These are phyloP conservation scores for Drosophila nigrodunni DNA, from an alignment of 1,140 invertebrate species.

Conservation along the genomic window DNA sequence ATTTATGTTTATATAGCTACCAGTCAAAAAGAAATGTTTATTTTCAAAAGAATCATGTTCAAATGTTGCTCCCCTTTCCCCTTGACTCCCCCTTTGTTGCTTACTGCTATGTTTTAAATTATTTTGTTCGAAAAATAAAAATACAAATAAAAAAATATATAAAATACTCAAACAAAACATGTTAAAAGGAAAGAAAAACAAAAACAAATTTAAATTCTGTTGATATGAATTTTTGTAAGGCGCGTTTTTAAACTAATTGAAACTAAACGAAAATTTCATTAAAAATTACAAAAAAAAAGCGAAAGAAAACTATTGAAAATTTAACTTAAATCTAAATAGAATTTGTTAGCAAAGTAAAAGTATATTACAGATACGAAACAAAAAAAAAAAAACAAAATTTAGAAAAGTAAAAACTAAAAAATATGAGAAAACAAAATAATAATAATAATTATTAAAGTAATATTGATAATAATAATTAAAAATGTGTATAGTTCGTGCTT, in stretches of 20 bases:
- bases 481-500: slow-evolving; percentile 81
- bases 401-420: slow-evolving; percentile 48
- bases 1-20: slow-evolving; percentile 65
- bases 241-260: slow-evolving; percentile 74
- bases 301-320: slow-evolving; percentile 69
- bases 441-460: slow-evolving; percentile 13
- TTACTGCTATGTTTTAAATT: slow-evolving; percentile 78
- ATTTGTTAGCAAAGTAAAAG: slow-evolving; percentile 81
- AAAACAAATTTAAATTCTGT: slow-evolving; percentile 68
- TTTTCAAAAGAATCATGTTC: slow-evolving; percentile 34
- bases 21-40: slow-evolving; percentile 20
- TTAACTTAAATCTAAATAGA: slow-evolving; percentile 80
- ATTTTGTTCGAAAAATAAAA: slow-evolving; percentile 46
- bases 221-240: slow-evolving; percentile 78
- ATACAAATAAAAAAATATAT: slow-evolving; percentile 14
- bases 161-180: slow-evolving; percentile 61
- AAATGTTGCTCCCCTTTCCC: slow-evolving; percentile 25
- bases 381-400: slow-evolving; percentile 26
- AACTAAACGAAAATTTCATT: slow-evolving; percentile 41
- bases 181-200: slow-evolving; percentile 21
- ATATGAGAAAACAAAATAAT: not conserved
- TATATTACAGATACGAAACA: slow-evolving; percentile 35
- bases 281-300: slow-evolving; percentile 37
- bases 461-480: slow-evolving; percentile 27
- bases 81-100: slow-evolving; percentile 60